A percentile compares a stretch with the other conserved stretches of the same genome.
Evolutionary conservation across 2,113 vertebrate genomes (phyloP).

Genomic region (Mobula birostris): DNA sequence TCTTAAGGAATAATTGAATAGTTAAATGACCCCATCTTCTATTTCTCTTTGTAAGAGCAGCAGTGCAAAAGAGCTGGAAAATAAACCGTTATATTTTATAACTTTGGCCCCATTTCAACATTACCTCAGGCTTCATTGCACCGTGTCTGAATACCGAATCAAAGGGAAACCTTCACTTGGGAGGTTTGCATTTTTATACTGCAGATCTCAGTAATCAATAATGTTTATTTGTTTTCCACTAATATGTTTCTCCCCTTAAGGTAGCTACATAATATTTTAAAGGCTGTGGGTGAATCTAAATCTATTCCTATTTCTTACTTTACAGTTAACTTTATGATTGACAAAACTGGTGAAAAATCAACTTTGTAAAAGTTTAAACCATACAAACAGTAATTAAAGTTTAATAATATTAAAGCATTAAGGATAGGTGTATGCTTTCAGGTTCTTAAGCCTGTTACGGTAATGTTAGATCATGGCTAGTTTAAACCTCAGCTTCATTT

Average conservation of each 20-base stretch:
- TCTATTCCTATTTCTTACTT: background rate
- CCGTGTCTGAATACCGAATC: background rate
- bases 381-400: background rate
- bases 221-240: background rate
- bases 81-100: background rate
- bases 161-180: background rate
- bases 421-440: too few species aligned
- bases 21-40: background rate
- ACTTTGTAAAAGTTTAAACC: background rate
- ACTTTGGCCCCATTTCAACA: background rate
- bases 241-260: background rate
- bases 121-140: background rate
- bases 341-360: background rate
- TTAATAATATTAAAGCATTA: too few species aligned
- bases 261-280: background rate
- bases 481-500: too few species aligned
- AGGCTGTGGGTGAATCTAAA: background rate
- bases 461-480: too few species aligned
- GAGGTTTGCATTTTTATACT: background rate
- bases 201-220: background rate
- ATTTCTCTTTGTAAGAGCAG: background rate
- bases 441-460: too few species aligned
- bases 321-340: background rate
- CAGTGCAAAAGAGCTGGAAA: background rate
- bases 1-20: background rate